Conservation (phyloP, 2,888 invertebrate genomes). For the Rhagium mordax region DNA sequence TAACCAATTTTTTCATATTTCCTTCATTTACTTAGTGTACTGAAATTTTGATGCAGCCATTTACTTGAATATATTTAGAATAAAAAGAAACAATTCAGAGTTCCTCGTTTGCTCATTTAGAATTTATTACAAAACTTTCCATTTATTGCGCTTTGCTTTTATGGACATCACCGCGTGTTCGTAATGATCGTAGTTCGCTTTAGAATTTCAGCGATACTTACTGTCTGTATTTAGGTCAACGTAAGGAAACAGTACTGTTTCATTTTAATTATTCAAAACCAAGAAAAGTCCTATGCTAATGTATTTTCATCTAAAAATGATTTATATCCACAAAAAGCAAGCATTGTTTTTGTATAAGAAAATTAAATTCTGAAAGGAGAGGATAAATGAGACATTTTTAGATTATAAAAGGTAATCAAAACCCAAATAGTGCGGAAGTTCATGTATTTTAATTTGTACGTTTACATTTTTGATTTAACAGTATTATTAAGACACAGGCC, state of each 20-base stretch:
- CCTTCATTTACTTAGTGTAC: no score
- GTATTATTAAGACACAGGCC: no score
- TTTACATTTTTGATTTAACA: no score
- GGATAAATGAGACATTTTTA: neutral
- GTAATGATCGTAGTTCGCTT: conserved; percentile 3
- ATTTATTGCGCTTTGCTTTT: conserved; percentile 22
- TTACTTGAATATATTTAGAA: neutral
- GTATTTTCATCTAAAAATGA: neutral
- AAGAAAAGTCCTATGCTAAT: neutral
- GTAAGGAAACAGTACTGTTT: neutral
- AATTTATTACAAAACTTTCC: conserved; percentile 30
- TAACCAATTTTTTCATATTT: no score
- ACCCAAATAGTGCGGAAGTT: no score
- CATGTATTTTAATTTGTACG: no score
- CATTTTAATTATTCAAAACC: neutral
- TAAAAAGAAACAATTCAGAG: conserved; percentile 4
- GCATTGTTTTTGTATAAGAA: neutral
- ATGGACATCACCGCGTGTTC: conserved; percentile 17
- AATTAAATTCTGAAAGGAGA: neutral
- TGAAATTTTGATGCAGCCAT: neutral
- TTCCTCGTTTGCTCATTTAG: conserved; percentile 13
- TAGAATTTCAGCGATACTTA: conserved; percentile 6
- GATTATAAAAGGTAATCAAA: neutral
- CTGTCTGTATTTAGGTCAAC: neutral
- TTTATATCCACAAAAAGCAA: neutral